These are phyloP conservation scores for Mesembrinibis cayennensis DNA, from an alignment of 2,113 vertebrate genomes.

Conservation along the genomic window DNA sequence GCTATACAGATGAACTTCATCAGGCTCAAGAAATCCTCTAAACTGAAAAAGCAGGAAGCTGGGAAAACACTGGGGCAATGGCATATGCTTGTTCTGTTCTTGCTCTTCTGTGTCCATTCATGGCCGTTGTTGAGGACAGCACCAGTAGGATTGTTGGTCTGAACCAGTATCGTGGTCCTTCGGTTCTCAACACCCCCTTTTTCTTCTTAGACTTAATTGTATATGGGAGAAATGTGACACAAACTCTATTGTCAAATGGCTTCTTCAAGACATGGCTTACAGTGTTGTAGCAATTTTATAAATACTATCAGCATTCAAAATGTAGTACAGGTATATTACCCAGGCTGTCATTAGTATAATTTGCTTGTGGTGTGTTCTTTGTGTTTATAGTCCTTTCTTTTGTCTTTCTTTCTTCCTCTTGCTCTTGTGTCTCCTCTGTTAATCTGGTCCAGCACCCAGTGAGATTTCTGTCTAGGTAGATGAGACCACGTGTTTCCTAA, in stretches of 20 bases:
- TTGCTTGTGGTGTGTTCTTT: background rate
- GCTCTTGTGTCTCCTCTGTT: background rate
- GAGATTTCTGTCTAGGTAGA: background rate
- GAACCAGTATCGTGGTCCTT: accelerated
- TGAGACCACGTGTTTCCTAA: background rate
- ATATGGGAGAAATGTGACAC: background rate
- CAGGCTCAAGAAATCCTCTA: background rate
- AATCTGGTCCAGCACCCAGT: background rate
- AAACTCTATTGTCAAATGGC: background rate
- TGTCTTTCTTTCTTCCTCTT: background rate
- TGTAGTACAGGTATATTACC: background rate
- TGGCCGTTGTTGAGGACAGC: background rate
- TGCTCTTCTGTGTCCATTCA: background rate
- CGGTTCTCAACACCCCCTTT: background rate
- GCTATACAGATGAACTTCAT: background rate
- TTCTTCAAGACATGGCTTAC: background rate
- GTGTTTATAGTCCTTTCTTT: background rate
- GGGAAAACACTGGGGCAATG: background rate
- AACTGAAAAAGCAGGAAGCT: background rate
- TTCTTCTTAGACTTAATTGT: background rate
- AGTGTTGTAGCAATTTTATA: background rate
- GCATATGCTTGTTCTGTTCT: background rate
- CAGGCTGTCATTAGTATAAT: background rate
- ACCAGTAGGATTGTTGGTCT: background rate
- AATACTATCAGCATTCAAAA: background rate